Percentiles rank a stretch among this genome's conserved stretches.
Evolutionary conservation across 2,113 vertebrate genomes (phyloP).

Genomic region (Pseudolaguvia tuberculata): DNA sequence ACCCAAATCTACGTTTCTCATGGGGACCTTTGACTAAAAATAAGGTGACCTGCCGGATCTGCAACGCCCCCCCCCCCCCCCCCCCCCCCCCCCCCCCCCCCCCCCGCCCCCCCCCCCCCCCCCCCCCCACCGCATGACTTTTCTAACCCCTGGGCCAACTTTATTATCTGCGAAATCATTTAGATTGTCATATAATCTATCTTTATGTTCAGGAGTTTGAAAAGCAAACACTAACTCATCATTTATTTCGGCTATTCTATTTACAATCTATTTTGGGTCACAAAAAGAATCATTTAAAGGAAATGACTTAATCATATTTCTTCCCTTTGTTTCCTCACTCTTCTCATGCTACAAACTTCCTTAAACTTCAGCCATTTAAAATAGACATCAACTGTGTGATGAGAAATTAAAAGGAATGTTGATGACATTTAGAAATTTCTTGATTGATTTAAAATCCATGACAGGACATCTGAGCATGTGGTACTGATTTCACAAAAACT

Average conservation of each 20-base stretch:
- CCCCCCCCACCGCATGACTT: slow-evolving; percentile 18
- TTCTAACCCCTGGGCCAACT: slow-evolving; percentile 25
- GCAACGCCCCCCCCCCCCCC: neutral
- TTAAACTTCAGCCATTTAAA: neutral
- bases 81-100: neutral
- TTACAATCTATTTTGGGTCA: neutral
- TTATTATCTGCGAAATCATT: slow-evolving; percentile 18
- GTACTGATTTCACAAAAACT: neutral
- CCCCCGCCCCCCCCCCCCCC: neutral
- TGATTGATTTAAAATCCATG: neutral
- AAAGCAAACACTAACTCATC: slow-evolving; percentile 13
- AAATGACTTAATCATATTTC: neutral
- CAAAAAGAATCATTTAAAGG: neutral
- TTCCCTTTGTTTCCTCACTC: neutral
- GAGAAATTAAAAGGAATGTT: neutral
- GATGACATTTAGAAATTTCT: neutral
- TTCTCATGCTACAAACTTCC: neutral
- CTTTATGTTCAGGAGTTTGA: slow-evolving; percentile 16
- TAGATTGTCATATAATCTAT: slow-evolving; percentile 18
- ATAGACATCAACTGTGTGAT: neutral
- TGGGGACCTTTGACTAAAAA: slow-evolving; percentile 26
- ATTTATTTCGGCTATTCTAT: neutral
- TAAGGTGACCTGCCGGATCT: slow-evolving; percentile 13
- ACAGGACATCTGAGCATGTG: neutral
- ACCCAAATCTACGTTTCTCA: neutral